Conservation (phyloP, 1,140 invertebrate species). For the Andricus grossulariae region DNA sequence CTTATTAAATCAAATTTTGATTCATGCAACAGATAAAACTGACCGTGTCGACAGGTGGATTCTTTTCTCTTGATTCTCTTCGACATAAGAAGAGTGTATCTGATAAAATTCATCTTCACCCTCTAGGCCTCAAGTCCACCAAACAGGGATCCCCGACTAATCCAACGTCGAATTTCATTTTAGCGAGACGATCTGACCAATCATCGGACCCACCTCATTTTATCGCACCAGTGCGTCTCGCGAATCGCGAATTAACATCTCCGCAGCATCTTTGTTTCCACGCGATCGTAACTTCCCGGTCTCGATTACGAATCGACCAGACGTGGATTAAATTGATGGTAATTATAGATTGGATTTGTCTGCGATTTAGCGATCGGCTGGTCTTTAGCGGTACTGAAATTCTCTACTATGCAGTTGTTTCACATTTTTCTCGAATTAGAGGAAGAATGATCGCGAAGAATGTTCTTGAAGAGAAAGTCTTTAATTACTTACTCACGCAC, state of each 20-base stretch:
- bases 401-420: slow-evolving; percentile 21
- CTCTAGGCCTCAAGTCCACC: too few species aligned
- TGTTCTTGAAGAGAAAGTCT: slow-evolving; percentile 18
- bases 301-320: slow-evolving; percentile 18
- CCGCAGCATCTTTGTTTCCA: slow-evolving; percentile 21
- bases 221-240: neutral
- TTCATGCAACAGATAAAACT: slow-evolving; percentile 45
- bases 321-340: slow-evolving; percentile 28
- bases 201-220: neutral
- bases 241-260: slow-evolving; percentile 17
- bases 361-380: slow-evolving; percentile 9
- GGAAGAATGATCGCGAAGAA: slow-evolving; percentile 28
- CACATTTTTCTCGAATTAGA: slow-evolving; percentile 30
- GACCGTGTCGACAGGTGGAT: slow-evolving; percentile 56
- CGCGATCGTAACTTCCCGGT: slow-evolving; percentile 25
- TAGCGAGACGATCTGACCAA: neutral
- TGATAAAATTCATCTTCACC: too few species aligned
- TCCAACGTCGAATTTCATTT: neutral
- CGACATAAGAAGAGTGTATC: slow-evolving; percentile 22
- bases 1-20: slow-evolving; percentile 61
- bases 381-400: slow-evolving; percentile 19
- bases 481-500: slow-evolving; percentile 29
- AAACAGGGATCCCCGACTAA: neutral
- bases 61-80: slow-evolving; percentile 37
- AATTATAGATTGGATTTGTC: slow-evolving; percentile 30